Evolutionary conservation across 2,888 invertebrate species (phyloP).

Genomic region (Portevinia maculata): DNA sequence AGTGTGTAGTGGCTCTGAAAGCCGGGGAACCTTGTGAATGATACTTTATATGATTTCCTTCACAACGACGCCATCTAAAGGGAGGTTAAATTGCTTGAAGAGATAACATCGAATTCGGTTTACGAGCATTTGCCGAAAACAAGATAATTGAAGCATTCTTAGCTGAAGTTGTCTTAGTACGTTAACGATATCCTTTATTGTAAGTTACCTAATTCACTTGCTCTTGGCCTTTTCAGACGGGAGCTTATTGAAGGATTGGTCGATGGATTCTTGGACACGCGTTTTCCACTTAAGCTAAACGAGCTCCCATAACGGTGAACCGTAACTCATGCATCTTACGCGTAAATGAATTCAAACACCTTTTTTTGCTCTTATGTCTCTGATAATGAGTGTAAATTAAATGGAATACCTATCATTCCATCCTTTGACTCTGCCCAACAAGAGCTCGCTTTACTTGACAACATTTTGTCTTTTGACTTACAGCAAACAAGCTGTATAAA

Average conservation of each 20-base stretch:
- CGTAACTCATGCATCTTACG: not conserved
- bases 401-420: no score
- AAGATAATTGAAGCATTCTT: constrained; percentile 61
- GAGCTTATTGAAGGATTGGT: constrained; percentile 15
- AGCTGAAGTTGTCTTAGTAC: constrained; percentile 37
- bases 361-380: no score
- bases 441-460: no score
- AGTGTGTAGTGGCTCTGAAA: constrained; percentile 20
- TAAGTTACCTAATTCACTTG: constrained; percentile 17
- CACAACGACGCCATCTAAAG: constrained; percentile 57
- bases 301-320: not conserved
- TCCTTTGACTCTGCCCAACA: no score
- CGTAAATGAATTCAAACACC: not conserved
- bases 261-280: constrained; percentile 28
- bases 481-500: no score
- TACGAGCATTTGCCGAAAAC: constrained; percentile 70
- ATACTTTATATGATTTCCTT: constrained; percentile 28
- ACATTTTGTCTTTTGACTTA: no score
- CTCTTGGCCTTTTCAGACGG: not conserved
- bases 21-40: not conserved
- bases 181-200: constrained; percentile 33
- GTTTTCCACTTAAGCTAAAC: constrained; percentile 12
- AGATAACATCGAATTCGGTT: constrained; percentile 65
- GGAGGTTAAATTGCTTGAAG: constrained; percentile 59
- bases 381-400: no score